Conservation (phyloP, 2,888 invertebrate species). For the Cephus sareptanus region DNA sequence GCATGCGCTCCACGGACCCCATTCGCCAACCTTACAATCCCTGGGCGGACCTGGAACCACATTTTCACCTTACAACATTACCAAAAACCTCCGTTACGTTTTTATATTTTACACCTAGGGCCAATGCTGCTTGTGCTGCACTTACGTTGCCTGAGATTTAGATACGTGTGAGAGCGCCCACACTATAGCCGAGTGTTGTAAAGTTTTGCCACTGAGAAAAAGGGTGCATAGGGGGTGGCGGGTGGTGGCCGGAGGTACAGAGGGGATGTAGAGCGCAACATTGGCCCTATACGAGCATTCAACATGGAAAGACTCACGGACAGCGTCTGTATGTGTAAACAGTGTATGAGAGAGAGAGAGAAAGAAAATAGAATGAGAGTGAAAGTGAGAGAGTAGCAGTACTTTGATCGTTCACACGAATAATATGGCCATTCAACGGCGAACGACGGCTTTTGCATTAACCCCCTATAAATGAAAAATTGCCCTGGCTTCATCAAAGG, state of each 20-base stretch:
- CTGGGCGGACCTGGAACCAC: slow-evolving; percentile 71
- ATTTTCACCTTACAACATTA: background rate
- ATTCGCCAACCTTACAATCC: slow-evolving; percentile 86
- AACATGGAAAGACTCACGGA: too few relatives aligned
- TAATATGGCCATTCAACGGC: slow-evolving; percentile 48
- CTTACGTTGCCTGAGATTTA: too few relatives aligned
- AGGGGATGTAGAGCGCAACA: background rate
- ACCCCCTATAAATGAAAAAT: slow-evolving; percentile 40
- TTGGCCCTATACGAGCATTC: background rate
- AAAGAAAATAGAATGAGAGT: background rate
- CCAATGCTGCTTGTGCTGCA: too few relatives aligned
- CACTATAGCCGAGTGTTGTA: too few relatives aligned
- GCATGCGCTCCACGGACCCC: slow-evolving; percentile 90
- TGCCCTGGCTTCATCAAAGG: slow-evolving; percentile 12
- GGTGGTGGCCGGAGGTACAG: background rate
- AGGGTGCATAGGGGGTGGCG: too few relatives aligned
- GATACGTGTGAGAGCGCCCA: too few relatives aligned
- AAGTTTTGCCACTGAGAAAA: too few relatives aligned
- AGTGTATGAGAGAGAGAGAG: background rate
- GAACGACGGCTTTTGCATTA: slow-evolving; percentile 37
- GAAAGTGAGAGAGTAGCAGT: slow-evolving; percentile 5
- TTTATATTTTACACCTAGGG: too few relatives aligned
- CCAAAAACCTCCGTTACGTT: too few relatives aligned
- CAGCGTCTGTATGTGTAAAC: too few relatives aligned
- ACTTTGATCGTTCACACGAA: slow-evolving; percentile 48